Evolutionary conservation across 1,140 invertebrate genomes (phyloP).

Genomic region (Physella acuta): DNA sequence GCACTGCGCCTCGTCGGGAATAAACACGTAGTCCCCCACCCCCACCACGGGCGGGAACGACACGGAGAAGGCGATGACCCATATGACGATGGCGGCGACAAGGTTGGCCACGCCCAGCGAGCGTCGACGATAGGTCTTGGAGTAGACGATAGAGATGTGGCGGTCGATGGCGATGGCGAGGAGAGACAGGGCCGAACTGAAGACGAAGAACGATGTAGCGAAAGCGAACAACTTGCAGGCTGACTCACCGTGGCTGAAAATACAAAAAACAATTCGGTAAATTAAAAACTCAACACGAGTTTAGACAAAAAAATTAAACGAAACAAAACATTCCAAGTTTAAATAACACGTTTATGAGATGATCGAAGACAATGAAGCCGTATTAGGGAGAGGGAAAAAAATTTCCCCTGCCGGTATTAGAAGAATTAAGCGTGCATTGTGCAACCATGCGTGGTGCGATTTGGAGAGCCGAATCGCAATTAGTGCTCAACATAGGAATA

Average conservation of each 20-base stretch:
- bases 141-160: conserved; percentile 44
- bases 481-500: too few species aligned
- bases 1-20: conserved; percentile 48
- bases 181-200: conserved; percentile 43
- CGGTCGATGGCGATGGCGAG: conserved; percentile 50
- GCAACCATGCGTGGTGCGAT: too few species aligned
- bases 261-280: background rate
- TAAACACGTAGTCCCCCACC: conserved; percentile 46
- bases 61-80: conserved; percentile 17
- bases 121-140: conserved; percentile 43
- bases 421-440: too few species aligned
- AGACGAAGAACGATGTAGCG: conserved; percentile 52
- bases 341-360: too few species aligned
- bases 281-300: too few species aligned
- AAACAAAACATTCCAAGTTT: too few species aligned
- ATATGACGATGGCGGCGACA: conserved; percentile 30
- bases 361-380: too few species aligned
- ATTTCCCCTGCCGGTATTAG: too few species aligned
- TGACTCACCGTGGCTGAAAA: conserved; percentile 34
- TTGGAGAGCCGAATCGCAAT: too few species aligned
- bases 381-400: too few species aligned
- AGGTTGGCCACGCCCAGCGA: conserved; percentile 40
- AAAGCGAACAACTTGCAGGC: conserved; percentile 51
- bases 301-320: too few species aligned
- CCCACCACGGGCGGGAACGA: conserved; percentile 48